Base-by-base conservation (phyloP, 1,140 invertebrate species). In the Ips nitidus region DNA sequence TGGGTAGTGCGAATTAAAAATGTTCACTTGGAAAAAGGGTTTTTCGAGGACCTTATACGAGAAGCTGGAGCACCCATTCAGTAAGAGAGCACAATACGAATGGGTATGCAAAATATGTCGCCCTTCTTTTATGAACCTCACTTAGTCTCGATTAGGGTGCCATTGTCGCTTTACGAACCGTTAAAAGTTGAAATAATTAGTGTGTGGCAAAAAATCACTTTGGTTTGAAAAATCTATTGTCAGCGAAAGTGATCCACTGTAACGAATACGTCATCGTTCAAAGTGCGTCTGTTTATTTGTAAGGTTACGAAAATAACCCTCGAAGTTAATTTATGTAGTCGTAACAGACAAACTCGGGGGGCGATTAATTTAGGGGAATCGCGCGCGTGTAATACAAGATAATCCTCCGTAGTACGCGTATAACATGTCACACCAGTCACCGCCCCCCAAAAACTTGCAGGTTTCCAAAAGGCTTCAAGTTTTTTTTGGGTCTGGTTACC, bases 381-480 rank as follows among this genome's bases (percentile, higher is more conserved):
- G 66, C 56, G 66, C 60, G 56, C 66, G 53, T 68, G 66, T 68
- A 68, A 68, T 68, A 68, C 66, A 68, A 68, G 66, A 68, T 68
- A 68, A 68, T 68, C 66, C 66, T n/a, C 57, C 41, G 3, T n/a
- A 60, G 50, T 36, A 56, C 42, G n/a, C 47, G 57, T 60, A 60
- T 68, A 59, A 66, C 63, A 66, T 66, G 52, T 66, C 63, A 68
- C 56, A 68, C 60, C 22, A 22, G 66, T 68, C 66, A 60, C 66
- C 47, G 57, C 59, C 7, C 41, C 8, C 22, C 42, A 56, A 40
- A 7, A 37, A 41, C 47, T 66, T 66, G 37, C 37, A 8, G 37
- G 61, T 50, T 37, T 52, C 58, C 43, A 5, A 58, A 43, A 2
- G 64, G 64, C 64, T 66, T 66, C 64, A 40, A 65, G 37, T 65